Evolutionary conservation across 2,888 invertebrate genomes (phyloP), one percentile per base, ranked within the genome.

Genomic region (Microctonus hyperodae): DNA sequence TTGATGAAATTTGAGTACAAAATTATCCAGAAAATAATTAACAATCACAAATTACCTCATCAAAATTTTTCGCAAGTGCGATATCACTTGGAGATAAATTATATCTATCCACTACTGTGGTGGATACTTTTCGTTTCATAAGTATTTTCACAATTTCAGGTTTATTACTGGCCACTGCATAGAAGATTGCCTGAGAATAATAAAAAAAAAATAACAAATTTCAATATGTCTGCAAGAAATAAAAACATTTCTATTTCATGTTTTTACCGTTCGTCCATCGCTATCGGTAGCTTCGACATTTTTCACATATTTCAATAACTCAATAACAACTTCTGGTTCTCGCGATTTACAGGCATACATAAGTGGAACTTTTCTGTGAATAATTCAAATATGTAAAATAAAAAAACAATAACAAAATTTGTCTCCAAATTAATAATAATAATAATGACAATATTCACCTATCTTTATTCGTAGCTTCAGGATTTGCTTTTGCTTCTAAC

Each of bases 271-370:
- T 88, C 88, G 89, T 44, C 88, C 88, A 75, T 89, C 88, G 69
- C 85, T 86, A 79, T 91, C 90, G 62, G 85, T 84, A 74, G 87
- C 86, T 77, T 89, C 86, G 74, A 88, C 85, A 81, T 89, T 85
- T 51, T 85, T 85, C 67, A 85, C 82, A 67, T 86, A 75, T 50
- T 88, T 86, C 16, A 90, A 68, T 6, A 91, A 79, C 72, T 87
- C 85, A 73, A 85, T 75, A 0, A 90, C 87, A 51, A 88, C 85
- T 48, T 84, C 81, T 11, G 82, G 74, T 73, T 88, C 85, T 25
- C 89, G 89, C 70, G 85, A 86, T 56, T 84, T 81, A 40, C 89
- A 87, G 4, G 91, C 90, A 72, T 86, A 86, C 90, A 91, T 90
- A 0, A 91, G 79, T 6, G 90, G 87, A 48, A 89, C 90, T 79